Conservation (phyloP, 2,888 invertebrate species). For the Trissonchulus sp. region DNA sequence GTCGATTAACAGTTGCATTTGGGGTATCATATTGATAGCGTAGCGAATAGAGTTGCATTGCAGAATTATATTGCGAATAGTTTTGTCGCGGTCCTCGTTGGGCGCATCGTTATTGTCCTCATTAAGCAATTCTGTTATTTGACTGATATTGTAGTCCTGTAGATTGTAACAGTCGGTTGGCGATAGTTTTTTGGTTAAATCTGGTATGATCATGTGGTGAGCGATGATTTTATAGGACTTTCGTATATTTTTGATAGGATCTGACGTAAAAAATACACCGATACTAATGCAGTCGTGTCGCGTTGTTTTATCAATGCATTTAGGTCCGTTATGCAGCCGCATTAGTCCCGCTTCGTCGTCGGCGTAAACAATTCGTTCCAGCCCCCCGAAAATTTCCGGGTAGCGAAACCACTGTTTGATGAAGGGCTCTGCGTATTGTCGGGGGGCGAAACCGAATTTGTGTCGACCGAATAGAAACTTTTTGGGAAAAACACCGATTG, state of each 20-base stretch:
- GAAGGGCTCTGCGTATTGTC: neutral
- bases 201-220: neutral
- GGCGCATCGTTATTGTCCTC: neutral
- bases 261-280: neutral
- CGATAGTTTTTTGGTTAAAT: neutral
- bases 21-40: neutral
- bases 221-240: neutral
- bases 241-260: neutral
- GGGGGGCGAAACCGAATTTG: neutral
- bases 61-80: neutral
- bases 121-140: neutral
- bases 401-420: neutral
- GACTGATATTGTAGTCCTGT: neutral
- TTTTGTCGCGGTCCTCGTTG: neutral
- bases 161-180: neutral
- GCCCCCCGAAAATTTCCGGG: neutral
- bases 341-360: neutral
- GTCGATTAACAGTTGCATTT: neutral
- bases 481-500: neutral
- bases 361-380: neutral
- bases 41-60: neutral
- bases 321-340: neutral
- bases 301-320: neutral
- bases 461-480: neutral
- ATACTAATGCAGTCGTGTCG: neutral